phyloP scores from a whole-genome alignment of 2,888 invertebrate species.

The Ochropleura plecta region DNA sequence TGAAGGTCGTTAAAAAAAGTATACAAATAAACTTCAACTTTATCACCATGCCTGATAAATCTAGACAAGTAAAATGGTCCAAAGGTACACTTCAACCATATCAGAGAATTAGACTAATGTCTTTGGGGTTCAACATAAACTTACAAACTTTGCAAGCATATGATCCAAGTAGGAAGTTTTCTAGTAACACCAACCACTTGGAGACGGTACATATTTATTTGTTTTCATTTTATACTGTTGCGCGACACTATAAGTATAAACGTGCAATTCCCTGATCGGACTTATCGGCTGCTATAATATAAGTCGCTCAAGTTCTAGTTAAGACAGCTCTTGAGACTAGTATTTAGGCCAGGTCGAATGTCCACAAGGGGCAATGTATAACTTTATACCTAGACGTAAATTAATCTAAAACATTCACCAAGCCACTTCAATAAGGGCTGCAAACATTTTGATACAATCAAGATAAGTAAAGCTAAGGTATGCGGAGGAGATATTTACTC shows the following conservation, averaged over 20 bases:
- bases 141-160: conserved; percentile 29
- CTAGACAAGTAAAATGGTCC: background rate
- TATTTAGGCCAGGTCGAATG: conserved; percentile 41
- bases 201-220: conserved; percentile 39
- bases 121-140: conserved; percentile 26
- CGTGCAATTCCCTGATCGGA: conserved; percentile 56
- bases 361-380: conserved; percentile 41
- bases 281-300: conserved; percentile 45
- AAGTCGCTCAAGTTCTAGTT: conserved; percentile 57
- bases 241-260: conserved; percentile 40
- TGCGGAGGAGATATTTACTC: conserved; percentile 18
- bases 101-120: conserved; percentile 39
- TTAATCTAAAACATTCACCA: conserved; percentile 28
- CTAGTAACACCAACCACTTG: conserved; percentile 27
- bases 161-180: conserved; percentile 45
- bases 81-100: conserved; percentile 16
- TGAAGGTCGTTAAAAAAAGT: conserved; percentile 3
- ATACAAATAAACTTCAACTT: background rate
- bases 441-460: conserved; percentile 35
- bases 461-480: conserved; percentile 27
- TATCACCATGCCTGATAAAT: background rate
- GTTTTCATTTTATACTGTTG: conserved; percentile 42
- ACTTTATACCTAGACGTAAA: conserved; percentile 42
- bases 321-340: conserved; percentile 49
- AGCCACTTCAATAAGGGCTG: conserved; percentile 23